Conservation (phyloP, 2,113 vertebrate species). For the Actinemys pallida region DNA sequence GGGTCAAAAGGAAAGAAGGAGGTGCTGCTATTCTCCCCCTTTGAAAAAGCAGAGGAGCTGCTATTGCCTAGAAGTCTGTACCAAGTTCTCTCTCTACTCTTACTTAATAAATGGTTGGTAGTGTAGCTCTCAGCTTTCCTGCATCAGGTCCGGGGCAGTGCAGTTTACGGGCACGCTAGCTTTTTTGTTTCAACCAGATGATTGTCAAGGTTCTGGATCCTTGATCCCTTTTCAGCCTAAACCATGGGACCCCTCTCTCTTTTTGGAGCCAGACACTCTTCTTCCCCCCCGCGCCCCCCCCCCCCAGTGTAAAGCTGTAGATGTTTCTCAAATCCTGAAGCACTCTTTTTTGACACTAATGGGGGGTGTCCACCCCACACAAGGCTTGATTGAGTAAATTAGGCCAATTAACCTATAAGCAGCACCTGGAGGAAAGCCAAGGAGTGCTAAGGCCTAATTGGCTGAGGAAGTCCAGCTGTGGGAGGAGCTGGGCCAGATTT, state of each 20-base stretch:
- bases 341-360: background rate
- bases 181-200: background rate
- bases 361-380: fast-evolving
- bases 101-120: background rate
- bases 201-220: background rate
- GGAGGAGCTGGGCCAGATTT: too few relatives aligned
- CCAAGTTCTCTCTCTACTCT: fast-evolving
- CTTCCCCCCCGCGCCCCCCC: too few relatives aligned
- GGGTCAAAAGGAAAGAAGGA: background rate
- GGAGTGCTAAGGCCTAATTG: background rate
- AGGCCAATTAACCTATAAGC: background rate
- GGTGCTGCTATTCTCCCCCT: background rate
- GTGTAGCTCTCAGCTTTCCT: background rate
- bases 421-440: background rate
- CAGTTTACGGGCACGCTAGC: background rate
- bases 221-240: background rate
- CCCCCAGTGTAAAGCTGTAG: background rate
- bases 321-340: background rate
- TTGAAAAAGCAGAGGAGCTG: background rate
- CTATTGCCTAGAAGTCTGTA: background rate
- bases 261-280: background rate
- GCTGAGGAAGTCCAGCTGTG: background rate
- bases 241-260: background rate
- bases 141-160: background rate
- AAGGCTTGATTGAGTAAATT: background rate